A percentile compares a stretch with the other conserved stretches of the same genome.
Conservation (phyloP, 2,888 invertebrate genomes). For the Lycaena phlaeas region DNA sequence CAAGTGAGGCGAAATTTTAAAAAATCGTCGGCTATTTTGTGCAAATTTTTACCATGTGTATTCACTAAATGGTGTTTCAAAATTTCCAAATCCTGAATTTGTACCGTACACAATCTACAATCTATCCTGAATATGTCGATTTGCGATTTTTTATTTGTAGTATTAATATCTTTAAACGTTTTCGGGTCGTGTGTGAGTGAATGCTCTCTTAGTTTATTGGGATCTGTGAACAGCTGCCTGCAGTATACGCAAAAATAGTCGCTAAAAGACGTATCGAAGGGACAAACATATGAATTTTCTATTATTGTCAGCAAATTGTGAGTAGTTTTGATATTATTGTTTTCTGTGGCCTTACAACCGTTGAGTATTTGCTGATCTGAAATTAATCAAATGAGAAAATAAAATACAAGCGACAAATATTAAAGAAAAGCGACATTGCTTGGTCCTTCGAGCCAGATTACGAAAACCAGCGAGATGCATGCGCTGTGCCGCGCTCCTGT, state of each 20-base stretch:
- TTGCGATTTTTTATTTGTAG: constrained; percentile 29
- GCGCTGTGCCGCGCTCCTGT: too few relatives aligned
- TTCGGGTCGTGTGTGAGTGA: constrained; percentile 41
- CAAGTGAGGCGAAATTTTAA: constrained; percentile 39
- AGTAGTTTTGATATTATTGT: constrained; percentile 23
- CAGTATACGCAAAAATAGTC: constrained; percentile 48
- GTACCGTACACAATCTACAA: constrained; percentile 42
- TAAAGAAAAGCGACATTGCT: too few relatives aligned
- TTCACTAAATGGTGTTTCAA: constrained; percentile 38
- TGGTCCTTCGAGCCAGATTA: too few relatives aligned
- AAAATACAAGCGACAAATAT: too few relatives aligned
- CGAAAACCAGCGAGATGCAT: too few relatives aligned
- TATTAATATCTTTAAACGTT: constrained; percentile 31
- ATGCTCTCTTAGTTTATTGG: constrained; percentile 41
- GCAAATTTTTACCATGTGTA: constrained; percentile 29
- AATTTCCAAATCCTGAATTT: constrained; percentile 32
- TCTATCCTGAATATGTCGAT: constrained; percentile 45
- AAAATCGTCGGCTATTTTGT: constrained; percentile 34
- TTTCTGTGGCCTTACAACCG: background rate
- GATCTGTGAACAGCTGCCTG: constrained; percentile 38
- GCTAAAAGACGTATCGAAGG: constrained; percentile 48
- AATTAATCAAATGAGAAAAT: background rate
- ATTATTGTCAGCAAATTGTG: constrained; percentile 39
- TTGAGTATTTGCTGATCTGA: background rate
- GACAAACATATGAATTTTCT: constrained; percentile 48